phyloP scores from a whole-genome alignment of 2,113 vertebrate genomes.

The Ciconia stormi region DNA sequence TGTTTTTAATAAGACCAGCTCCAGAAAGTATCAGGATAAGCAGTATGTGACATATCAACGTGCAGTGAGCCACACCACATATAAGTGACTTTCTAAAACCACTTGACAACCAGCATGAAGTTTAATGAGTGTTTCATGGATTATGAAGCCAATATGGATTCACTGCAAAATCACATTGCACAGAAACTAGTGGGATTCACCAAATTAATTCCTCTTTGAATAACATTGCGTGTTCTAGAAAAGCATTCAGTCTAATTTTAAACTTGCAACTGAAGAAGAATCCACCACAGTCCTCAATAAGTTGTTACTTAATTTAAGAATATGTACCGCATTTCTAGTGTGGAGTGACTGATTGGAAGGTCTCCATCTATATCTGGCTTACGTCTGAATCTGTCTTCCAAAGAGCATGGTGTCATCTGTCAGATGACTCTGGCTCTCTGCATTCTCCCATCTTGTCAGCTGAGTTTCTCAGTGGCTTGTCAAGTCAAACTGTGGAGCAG shows the following conservation, averaged over 20 bases:
- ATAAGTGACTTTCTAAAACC: neutral
- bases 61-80: neutral
- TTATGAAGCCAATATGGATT: neutral
- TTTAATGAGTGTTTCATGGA: neutral
- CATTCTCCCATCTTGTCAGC: neutral
- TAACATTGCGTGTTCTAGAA: neutral
- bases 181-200: neutral
- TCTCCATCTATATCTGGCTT: neutral
- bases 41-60: neutral
- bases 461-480: neutral
- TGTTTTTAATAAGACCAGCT: constrained; percentile 24
- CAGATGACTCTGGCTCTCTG: neutral
- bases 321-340: neutral
- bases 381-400: neutral
- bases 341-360: neutral
- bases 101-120: neutral
- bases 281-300: neutral
- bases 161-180: neutral
- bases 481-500: neutral
- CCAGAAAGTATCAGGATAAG: neutral
- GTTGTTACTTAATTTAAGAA: neutral
- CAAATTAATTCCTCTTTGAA: neutral
- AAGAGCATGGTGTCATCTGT: neutral
- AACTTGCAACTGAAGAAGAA: neutral
- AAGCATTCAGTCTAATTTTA: neutral